Conservation (phyloP, 1,140 invertebrate genomes). For the Panulirus ornatus region DNA sequence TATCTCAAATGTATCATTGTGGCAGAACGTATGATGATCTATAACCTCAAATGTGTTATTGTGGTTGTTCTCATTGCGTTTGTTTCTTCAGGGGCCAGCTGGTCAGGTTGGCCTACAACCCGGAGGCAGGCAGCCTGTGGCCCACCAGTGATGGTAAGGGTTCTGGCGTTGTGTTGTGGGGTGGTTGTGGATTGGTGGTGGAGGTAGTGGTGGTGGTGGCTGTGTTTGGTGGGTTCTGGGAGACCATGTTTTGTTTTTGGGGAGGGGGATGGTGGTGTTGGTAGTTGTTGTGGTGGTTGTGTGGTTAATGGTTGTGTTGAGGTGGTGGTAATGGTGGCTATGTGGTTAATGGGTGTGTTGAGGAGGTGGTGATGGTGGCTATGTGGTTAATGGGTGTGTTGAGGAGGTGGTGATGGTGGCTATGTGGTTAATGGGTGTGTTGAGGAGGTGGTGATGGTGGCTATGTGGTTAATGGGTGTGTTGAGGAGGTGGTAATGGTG, state of each 20-base stretch:
- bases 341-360: not conserved
- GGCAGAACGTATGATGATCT: no score
- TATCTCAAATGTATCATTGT: no score
- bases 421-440: not conserved
- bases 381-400: not conserved
- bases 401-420: not conserved
- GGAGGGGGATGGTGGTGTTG: not conserved
- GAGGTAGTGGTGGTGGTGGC: slow-evolving; percentile 20
- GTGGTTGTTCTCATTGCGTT: no score
- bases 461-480: no score
- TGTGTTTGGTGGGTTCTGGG: not conserved
- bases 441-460: not conserved
- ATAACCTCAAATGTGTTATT: no score
- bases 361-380: not conserved
- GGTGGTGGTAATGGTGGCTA: not conserved
- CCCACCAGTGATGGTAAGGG: no score
- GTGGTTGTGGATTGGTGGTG: slow-evolving; percentile 9
- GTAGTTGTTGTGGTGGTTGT: not conserved
- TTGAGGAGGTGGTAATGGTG: not conserved
- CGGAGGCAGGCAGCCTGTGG: no score
- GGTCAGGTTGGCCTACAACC: no score
- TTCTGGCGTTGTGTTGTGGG: slow-evolving; percentile 16
- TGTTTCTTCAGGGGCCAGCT: no score
- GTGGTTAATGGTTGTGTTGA: not conserved
- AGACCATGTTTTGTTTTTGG: not conserved